Conservation (phyloP, 2,888 invertebrate species). For the Thera britannica region DNA sequence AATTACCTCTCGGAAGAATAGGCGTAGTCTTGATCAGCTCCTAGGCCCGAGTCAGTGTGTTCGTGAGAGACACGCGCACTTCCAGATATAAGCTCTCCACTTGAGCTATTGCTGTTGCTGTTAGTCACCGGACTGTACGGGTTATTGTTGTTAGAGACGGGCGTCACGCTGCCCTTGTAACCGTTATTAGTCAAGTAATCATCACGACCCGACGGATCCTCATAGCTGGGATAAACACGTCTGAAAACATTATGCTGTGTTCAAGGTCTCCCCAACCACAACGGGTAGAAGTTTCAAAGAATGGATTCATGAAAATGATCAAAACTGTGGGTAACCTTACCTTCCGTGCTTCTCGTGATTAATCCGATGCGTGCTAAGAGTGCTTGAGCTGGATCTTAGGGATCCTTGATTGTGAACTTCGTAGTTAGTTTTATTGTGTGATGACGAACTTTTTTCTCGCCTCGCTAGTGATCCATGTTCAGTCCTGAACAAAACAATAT, state of each 20-base stretch:
- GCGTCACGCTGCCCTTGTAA: constrained; percentile 72
- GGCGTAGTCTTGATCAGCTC: constrained; percentile 90
- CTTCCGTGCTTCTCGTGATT: constrained; percentile 80
- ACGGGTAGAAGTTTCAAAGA: constrained; percentile 10
- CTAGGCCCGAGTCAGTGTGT: constrained; percentile 91
- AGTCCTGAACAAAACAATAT: constrained; percentile 49
- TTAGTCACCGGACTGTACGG: constrained; percentile 81
- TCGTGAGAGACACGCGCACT: constrained; percentile 88
- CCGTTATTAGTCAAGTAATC: constrained; percentile 78
- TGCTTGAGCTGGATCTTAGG: constrained; percentile 85
- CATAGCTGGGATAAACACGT: constrained; percentile 75
- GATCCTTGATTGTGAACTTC: constrained; percentile 81
- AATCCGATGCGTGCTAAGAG: constrained; percentile 83
- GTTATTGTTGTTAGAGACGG: constrained; percentile 74
- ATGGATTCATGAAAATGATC: neutral
- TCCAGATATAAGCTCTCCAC: constrained; percentile 79
- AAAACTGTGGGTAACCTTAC: constrained; percentile 45
- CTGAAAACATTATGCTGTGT: constrained; percentile 59
- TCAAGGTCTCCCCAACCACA: constrained; percentile 44
- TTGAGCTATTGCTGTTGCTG: constrained; percentile 82
- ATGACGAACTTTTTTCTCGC: constrained; percentile 70
- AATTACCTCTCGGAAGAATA: constrained; percentile 88
- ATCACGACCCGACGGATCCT: constrained; percentile 67
- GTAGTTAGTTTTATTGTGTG: constrained; percentile 67
- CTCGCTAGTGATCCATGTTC: constrained; percentile 77